These are phyloP conservation scores for Volucella zonaria DNA, from an alignment of 2,888 invertebrate species.

Conservation along the genomic window DNA sequence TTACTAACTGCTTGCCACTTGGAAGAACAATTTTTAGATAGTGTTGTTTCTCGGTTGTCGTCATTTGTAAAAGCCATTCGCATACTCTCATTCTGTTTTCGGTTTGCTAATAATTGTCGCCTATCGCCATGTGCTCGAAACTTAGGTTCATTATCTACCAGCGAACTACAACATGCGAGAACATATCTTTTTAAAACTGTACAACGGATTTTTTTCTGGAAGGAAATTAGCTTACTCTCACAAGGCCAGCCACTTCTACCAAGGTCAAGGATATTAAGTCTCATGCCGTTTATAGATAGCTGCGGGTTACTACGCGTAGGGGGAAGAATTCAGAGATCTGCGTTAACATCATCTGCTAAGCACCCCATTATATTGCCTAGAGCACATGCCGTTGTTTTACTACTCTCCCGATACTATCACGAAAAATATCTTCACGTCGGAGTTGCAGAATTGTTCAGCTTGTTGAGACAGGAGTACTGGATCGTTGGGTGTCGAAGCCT, in stretches of 20 bases:
- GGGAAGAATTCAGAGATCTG: constrained; percentile 3
- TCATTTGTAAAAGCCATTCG: background rate
- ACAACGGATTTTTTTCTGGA: no score
- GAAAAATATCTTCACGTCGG: background rate
- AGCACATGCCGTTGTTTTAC: background rate
- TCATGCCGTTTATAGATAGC: no score
- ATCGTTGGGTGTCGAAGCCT: background rate
- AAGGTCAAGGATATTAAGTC: no score
- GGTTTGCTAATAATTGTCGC: background rate
- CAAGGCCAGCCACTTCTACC: no score
- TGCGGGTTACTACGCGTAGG: no score
- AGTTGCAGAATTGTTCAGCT: background rate
- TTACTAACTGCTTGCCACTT: background rate
- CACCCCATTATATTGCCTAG: constrained; percentile 17
- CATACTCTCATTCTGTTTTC: background rate
- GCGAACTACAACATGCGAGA: no score
- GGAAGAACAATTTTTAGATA: background rate
- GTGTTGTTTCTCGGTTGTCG: background rate
- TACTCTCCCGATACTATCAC: background rate
- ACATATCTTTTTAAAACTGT: no score
- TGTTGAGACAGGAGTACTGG: constrained; percentile 19
- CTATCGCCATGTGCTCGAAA: background rate
- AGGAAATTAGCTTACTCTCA: no score
- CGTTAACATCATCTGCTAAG: constrained; percentile 1
- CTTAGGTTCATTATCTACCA: no score